Evolutionary conservation across 2,888 invertebrate species (phyloP), one percentile per base, ranked within the genome.

Genomic region (Campoplex nolae): DNA sequence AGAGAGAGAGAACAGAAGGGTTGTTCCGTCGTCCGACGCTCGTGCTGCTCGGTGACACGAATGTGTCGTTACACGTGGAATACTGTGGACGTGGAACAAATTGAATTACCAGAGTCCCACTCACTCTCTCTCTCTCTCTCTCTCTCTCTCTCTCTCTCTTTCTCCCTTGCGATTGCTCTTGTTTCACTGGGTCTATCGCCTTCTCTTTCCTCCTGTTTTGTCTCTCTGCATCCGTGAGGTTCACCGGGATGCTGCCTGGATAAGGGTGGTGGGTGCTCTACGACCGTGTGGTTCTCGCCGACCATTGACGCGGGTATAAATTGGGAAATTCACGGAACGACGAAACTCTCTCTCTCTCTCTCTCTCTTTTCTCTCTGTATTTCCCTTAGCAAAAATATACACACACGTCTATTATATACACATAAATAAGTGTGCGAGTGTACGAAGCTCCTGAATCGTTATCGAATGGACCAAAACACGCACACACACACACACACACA

Each of bases 11-110:
- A 79, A 56, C 56, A 58, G 58, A 65, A 82, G 56, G 68, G 74
- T 56, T 77, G 48, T 58, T 83, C 68, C n/a, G 48, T 80, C 38
- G 73, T 76, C 71, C 70, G 38, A 80, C 51, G 80, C 58, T 81
- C 68, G 58, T 77, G 73, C 73, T 84, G 83, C 77, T 86, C 83
- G 77, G 77, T 84, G 83, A 86, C 84, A 78, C 86, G 81, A 81
- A 84, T 86, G 83, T 86, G 86, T 86, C 86, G 86, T 86, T 86
- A 81, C 84, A 86, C 81, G 86, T 85, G 87, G 83, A 80, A 83
- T 84, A 84, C 76, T 74, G 84, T 68, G 78, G 82, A 85, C 83
- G 86, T 84, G 71, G 83, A 86, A 83, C 88, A 88, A 88, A 88
- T 88, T 88, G 87, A 88, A 88, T 88, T 88, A 88, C 88, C 84